A percentile compares a stretch with the other conserved stretches of the same genome.
These are phyloP conservation scores for Melinaea menophilus DNA, from an alignment of 2,888 invertebrate species.

Conservation along the genomic window DNA sequence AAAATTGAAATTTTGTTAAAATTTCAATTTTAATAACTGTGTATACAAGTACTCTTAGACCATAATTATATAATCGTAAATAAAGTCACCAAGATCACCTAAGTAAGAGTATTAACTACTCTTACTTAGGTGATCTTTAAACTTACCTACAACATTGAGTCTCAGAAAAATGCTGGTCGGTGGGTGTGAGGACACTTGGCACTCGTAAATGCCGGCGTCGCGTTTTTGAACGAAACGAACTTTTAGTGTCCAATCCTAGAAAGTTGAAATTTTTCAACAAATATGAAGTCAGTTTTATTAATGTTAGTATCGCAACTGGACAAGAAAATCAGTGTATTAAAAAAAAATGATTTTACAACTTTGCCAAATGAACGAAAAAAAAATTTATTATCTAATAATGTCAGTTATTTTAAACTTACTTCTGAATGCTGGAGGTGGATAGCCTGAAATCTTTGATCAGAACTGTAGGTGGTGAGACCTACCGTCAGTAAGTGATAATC, in stretches of 20 bases:
- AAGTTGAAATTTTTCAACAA: slow-evolving; percentile 15
- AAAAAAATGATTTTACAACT: no score
- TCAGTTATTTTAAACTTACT: slow-evolving; percentile 67
- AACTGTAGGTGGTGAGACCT: slow-evolving; percentile 91
- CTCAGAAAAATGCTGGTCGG: slow-evolving; percentile 92
- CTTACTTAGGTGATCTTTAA: neutral
- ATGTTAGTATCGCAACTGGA: neutral
- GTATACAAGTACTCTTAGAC: neutral
- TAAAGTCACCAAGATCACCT: no score
- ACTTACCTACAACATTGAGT: slow-evolving; percentile 90
- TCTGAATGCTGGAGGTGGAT: slow-evolving; percentile 92
- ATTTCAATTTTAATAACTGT: no score
- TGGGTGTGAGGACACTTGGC: slow-evolving; percentile 94
- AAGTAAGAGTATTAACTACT: no score
- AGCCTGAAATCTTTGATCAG: slow-evolving; percentile 92
- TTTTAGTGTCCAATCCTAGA: slow-evolving; percentile 93
- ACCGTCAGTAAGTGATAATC: slow-evolving; percentile 92
- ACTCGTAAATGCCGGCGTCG: slow-evolving; percentile 92
- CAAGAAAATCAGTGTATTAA: no score
- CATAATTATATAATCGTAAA: no score
- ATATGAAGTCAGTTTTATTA: slow-evolving; percentile 9
- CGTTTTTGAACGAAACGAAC: slow-evolving; percentile 91
- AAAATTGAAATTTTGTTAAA: no score
- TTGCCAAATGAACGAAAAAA: no score
- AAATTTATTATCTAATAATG: no score